phyloP scores from a whole-genome alignment of 2,797 vertebrate genomes.

The Tauraco hartlaubi region DNA sequence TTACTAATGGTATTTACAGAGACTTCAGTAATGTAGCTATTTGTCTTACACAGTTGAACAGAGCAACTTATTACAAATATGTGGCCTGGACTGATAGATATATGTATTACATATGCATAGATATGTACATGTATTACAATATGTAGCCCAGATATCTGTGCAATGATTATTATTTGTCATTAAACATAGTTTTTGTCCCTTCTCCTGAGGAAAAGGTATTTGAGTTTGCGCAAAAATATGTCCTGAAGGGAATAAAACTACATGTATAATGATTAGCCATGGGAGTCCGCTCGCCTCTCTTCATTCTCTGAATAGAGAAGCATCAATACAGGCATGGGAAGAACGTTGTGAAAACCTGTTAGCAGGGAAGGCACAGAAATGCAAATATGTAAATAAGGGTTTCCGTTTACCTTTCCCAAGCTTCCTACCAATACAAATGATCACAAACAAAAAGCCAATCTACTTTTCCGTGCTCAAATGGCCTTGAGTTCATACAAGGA shows the following conservation, averaged over 20 bases:
- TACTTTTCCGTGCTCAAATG: neutral
- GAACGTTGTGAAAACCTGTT: neutral
- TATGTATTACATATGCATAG: neutral
- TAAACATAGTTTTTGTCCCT: neutral
- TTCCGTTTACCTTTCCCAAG: neutral
- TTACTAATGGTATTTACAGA: slow-evolving; percentile 23
- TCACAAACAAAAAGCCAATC: neutral
- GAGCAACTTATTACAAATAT: neutral
- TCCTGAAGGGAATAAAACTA: neutral
- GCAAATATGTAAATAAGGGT: neutral
- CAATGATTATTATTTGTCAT: neutral
- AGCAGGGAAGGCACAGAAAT: neutral
- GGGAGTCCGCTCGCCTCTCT: neutral
- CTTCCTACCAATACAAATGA: neutral
- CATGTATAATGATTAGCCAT: rapidly evolving
- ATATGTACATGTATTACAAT: neutral
- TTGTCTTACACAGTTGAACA: neutral
- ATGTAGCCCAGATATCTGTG: neutral
- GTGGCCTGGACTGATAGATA: neutral
- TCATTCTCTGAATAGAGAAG: neutral
- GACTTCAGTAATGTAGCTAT: neutral
- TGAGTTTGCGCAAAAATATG: neutral
- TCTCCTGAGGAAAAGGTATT: neutral
- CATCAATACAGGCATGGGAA: neutral
- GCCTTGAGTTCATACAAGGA: neutral